phyloP scores from a whole-genome alignment of 2,113 vertebrate species.

The Cygnus atratus region DNA sequence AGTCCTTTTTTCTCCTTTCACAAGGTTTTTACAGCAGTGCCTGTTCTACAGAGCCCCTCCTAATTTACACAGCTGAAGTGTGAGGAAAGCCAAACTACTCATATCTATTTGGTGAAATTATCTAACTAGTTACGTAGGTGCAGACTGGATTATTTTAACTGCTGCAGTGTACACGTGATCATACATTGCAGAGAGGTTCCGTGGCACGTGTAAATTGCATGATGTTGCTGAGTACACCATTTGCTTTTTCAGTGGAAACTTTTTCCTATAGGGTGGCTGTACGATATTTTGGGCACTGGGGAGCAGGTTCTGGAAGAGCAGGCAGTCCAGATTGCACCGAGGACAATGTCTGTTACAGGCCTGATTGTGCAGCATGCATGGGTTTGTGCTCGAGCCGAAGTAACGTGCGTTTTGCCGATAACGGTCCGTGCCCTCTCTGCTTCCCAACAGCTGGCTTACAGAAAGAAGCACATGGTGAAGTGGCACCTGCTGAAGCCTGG shows the following conservation, averaged over 20 bases:
- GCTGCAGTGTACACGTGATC: not conserved
- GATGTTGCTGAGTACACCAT: not conserved
- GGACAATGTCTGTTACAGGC: not conserved
- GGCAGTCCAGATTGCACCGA: rapidly evolving
- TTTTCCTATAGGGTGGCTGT: not conserved
- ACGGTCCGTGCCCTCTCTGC: not conserved
- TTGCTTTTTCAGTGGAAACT: not conserved
- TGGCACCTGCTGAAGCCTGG: not conserved
- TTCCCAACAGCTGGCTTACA: not conserved
- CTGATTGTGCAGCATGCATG: rapidly evolving
- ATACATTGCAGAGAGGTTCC: not conserved
- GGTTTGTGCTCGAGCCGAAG: not conserved
- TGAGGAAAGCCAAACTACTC: not conserved
- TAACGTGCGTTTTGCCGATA: not conserved
- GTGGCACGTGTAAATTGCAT: rapidly evolving
- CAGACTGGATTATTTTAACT: not conserved
- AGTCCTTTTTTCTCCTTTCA: not conserved
- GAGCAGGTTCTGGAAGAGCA: not conserved
- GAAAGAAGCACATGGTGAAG: not conserved
- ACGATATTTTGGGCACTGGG: not conserved
- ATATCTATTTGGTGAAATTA: not conserved
- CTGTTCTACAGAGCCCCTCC: not conserved
- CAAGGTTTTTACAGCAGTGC: not conserved
- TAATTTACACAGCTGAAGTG: not conserved
- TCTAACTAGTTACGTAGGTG: rapidly evolving